Base-by-base conservation (phyloP, 2,888 invertebrate genomes). In the Synanthedon vespiformis region DNA sequence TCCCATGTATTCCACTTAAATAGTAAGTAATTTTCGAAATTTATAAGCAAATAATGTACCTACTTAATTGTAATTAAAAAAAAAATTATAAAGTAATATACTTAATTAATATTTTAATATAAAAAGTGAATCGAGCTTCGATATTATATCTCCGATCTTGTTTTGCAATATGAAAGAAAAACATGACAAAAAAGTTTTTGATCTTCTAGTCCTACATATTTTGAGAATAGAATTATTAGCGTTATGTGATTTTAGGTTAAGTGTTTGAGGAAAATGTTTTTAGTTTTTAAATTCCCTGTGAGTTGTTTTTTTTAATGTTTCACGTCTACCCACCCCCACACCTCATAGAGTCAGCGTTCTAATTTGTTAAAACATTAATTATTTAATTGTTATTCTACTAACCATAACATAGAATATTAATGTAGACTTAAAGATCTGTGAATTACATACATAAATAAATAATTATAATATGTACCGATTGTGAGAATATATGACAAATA, bases 151-250 rank as follows among this genome's bases (percentile, higher is more conserved):
- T 74, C 74, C 74, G 73, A 77, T 76, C 74, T 70, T 77, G 62
- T 61, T 69, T 80, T 76, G 74, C 75, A 62, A 58, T 54, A 60
- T 62, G 57, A 34, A 34, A 63, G 53, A 54, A 57, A 56, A 58
- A 56, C 55, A 56, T 57, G 55, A 57, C 34, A 58, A 60, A 58
- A 58, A 62, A 61, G 61, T 64, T 65, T 70, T 70, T 73, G 69
- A 74, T 69, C 72, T 77, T 84, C 84, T 84, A 84, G 84, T 84
- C 84, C 69, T 64, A 54, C 64, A 54, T 76, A 74, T 63, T 68
- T 57, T 67, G 74, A 77, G 58, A 53, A 56, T 62, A 64, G 58
- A 58, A 51, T 59, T 63, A 51, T 59, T 63, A 59, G 58, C 34
- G 41, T 54, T 66, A 63, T 56, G 66, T 65, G 63, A 64, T 64